Conservation (phyloP, 2,113 vertebrate species). For the Dolichotis patagonum region DNA sequence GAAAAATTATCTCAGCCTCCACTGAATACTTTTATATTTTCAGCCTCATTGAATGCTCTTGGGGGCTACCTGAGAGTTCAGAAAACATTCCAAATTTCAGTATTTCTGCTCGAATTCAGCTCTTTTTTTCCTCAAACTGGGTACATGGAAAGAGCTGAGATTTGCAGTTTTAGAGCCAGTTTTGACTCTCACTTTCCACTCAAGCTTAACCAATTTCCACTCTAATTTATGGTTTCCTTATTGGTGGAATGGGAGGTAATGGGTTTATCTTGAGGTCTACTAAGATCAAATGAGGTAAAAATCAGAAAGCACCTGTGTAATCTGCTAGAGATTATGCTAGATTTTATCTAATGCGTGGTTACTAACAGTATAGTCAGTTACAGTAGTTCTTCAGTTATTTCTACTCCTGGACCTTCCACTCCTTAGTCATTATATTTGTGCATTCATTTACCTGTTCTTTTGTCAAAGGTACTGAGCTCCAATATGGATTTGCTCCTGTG, state of each 20-base stretch:
- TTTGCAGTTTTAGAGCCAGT: not conserved
- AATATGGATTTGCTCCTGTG: not conserved
- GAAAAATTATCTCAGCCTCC: not conserved
- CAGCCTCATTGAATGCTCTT: slow-evolving; percentile 35
- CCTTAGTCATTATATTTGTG: rapidly evolving
- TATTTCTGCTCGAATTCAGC: not conserved
- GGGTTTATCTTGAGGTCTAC: not conserved
- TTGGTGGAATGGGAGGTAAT: slow-evolving; percentile 24
- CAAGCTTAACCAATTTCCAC: not conserved
- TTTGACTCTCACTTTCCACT: slow-evolving; percentile 4
- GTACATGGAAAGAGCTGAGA: not conserved
- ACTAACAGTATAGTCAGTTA: not conserved
- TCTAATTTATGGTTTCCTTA: not conserved
- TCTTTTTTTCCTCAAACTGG: not conserved
- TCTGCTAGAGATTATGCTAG: slow-evolving; percentile 13
- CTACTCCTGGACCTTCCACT: not conserved
- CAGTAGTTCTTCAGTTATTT: not conserved
- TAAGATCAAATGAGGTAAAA: slow-evolving; percentile 39
- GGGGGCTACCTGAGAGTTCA: slow-evolving; percentile 8
- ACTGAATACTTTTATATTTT: slow-evolving; percentile 30
- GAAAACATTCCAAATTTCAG: slow-evolving; percentile 27
- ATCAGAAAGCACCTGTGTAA: not conserved
- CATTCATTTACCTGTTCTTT: not conserved
- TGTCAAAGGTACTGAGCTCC: not conserved
- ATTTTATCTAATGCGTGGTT: not conserved